Base-by-base conservation (phyloP, 2,113 vertebrate genomes). In the Polypterus senegalus region DNA sequence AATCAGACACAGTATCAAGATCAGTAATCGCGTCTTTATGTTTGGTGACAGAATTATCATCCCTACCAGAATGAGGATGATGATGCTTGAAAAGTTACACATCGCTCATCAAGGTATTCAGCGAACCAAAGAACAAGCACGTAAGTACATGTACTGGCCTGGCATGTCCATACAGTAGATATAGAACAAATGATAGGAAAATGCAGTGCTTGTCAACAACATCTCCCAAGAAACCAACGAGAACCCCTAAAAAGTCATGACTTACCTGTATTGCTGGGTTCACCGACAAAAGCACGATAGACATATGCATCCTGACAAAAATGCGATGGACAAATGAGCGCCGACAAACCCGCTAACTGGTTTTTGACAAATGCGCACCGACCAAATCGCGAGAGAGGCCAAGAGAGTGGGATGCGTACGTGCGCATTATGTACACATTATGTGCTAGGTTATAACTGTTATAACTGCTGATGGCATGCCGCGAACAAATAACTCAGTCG, bases 211-310 rank as follows among this genome's bases (percentile, higher is more conserved):
- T 57, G 54, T 4, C 61, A 66, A 45, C 44, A 52, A 4, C 3
- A 47, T 4, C 52, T 46, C 7, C 3, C 6, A 9, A 57, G 10
- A 58, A 53, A 58, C 4, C 65, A 47, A 10, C 45, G 57, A 9
- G 54, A 66, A 9, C 49, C 54, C 44, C 59, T 65, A 6, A 55
- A 9, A 5, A 11, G 74, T 27, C 27, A 27, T 66, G 54, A 67
- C 62, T 58, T 0, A 3, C 65, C 64, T 49, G 65, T 1, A 27
- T 27, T 27, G 27, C 27, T 27, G 27, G 27, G 27, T 27, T 27
- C 27, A 27, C 27, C 27, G 27, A 27, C 27, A 27, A 27, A 27
- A 27, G 27, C 27, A 2, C 27, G 27, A 27, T 27, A 27, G 27
- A 27, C 27, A 27, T 27, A 27, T 27, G 27, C 27, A 2, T 2